Conservation (phyloP, 2,797 vertebrate genomes). For the Lateolabrax maculatus region DNA sequence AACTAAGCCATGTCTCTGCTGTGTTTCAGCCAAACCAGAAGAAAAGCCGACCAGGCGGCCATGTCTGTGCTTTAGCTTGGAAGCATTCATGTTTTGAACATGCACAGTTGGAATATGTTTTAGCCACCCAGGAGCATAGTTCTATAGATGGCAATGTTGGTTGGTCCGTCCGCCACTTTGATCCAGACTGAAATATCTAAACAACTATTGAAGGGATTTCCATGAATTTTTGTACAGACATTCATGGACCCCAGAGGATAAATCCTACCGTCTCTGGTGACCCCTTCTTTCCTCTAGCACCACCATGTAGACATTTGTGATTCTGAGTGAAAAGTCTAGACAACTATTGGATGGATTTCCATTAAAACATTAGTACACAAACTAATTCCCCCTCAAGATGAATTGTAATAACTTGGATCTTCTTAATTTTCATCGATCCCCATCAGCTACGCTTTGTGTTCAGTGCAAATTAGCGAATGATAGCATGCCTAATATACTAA, state of each 20-base stretch:
- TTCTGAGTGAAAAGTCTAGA: background rate
- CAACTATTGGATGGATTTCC: background rate
- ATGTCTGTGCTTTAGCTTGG: background rate
- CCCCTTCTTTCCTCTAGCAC: background rate
- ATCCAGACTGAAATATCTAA: background rate
- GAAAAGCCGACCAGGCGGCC: background rate
- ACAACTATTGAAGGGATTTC: background rate
- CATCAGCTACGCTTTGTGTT: background rate
- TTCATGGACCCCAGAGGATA: background rate
- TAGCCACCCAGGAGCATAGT: background rate
- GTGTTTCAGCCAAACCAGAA: conserved; percentile 38
- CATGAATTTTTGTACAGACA: background rate
- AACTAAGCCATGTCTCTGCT: conserved; percentile 41
- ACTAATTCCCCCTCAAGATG: background rate
- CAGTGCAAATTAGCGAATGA: background rate
- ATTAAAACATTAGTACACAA: background rate
- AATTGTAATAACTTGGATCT: background rate
- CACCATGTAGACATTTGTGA: background rate
- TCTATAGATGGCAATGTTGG: background rate
- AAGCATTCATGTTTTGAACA: conserved; percentile 1
- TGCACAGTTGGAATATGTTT: background rate
- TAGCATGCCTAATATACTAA: background rate
- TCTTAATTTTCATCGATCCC: background rate
- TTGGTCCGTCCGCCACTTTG: background rate
- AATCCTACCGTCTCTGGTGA: background rate